These are phyloP conservation scores for Agriotes lineatus DNA, from an alignment of 2,888 invertebrate species.

Conservation along the genomic window DNA sequence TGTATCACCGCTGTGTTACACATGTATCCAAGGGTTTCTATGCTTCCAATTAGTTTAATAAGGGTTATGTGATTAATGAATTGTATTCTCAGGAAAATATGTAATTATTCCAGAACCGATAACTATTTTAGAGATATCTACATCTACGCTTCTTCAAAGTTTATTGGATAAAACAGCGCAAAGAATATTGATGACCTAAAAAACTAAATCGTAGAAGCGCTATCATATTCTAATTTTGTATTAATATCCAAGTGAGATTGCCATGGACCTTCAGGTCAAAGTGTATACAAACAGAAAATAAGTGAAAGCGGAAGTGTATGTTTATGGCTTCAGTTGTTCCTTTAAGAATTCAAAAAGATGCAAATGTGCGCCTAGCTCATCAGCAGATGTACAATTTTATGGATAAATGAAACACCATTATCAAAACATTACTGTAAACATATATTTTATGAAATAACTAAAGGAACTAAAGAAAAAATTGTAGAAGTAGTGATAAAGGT, in stretches of 20 bases:
- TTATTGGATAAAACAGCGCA: too few species aligned
- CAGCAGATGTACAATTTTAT: neutral
- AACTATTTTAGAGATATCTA: too few species aligned
- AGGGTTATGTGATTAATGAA: too few species aligned
- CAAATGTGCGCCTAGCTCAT: too few species aligned
- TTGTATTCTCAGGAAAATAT: neutral
- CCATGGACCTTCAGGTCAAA: neutral
- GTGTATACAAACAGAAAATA: neutral
- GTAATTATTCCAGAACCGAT: neutral
- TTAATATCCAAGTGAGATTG: neutral
- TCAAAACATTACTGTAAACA: neutral
- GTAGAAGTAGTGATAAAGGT: too few species aligned
- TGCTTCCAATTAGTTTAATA: too few species aligned
- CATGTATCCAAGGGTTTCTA: too few species aligned
- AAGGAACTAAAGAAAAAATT: too few species aligned
- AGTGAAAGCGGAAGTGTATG: neutral
- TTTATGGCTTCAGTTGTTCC: neutral
- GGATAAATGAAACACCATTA: neutral
- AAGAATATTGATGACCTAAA: neutral
- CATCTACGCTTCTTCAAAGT: too few species aligned
- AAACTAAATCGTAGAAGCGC: neutral
- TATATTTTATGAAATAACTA: neutral
- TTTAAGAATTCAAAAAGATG: neutral
- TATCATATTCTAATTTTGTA: neutral
- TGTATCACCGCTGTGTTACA: too few species aligned